Conservation (phyloP, 2,888 invertebrate genomes). For the Pinctada fucata region DNA sequence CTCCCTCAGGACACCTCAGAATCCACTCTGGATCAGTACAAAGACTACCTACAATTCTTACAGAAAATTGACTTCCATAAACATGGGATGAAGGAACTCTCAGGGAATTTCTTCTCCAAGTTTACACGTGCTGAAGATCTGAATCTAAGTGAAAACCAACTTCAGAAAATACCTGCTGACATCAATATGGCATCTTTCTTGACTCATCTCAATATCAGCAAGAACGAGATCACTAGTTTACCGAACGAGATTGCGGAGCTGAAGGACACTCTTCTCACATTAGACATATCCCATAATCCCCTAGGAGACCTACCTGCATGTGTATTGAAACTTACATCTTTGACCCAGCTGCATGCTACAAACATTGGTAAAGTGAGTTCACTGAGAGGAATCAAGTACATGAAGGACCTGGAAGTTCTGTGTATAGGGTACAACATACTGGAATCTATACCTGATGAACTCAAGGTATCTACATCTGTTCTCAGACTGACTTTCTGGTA, state of each 20-base stretch:
- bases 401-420: conserved; percentile 54
- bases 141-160: conserved; percentile 60
- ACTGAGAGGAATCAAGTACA: conserved; percentile 48
- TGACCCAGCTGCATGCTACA: conserved; percentile 28
- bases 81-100: conserved; percentile 54
- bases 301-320: conserved; percentile 16
- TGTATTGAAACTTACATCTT: not conserved
- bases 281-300: conserved; percentile 53
- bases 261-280: conserved; percentile 44
- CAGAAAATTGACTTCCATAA: conserved; percentile 56
- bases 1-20: conserved; percentile 41
- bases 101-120: conserved; percentile 51
- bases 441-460: conserved; percentile 46
- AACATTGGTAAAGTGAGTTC: conserved; percentile 29
- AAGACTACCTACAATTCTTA: conserved; percentile 45
- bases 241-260: conserved; percentile 49
- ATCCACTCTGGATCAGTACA: conserved; percentile 42
- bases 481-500: no score
- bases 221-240: conserved; percentile 49
- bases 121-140: conserved; percentile 58
- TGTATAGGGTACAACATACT: conserved; percentile 54
- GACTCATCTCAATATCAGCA: conserved; percentile 5
- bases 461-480: conserved; percentile 27
- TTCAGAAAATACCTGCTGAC: conserved; percentile 4
- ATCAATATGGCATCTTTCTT: not conserved